Percentiles rank a stretch among this genome's conserved stretches.
Conservation (phyloP, 2,113 vertebrate genomes). For the Argyrosomus japonicus region DNA sequence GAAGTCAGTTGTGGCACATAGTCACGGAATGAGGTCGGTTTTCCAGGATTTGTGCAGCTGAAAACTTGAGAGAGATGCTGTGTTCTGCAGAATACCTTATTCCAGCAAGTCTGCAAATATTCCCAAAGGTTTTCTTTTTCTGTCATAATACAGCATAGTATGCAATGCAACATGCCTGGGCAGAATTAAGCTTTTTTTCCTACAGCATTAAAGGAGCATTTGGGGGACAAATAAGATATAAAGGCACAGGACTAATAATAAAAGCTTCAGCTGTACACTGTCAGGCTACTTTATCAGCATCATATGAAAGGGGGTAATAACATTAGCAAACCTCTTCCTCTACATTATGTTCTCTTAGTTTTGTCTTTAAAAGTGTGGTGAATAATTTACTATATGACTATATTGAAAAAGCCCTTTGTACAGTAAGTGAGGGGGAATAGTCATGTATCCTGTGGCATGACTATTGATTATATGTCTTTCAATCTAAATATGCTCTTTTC, state of each 20-base stretch:
- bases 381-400: constrained; percentile 68
- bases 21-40: constrained; percentile 46
- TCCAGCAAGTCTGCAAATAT: constrained; percentile 30
- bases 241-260: constrained; percentile 13
- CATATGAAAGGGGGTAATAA: constrained; percentile 50
- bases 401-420: constrained; percentile 44
- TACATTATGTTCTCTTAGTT: constrained; percentile 12
- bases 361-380: constrained; percentile 54
- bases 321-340: constrained; percentile 39
- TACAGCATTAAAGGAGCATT: constrained; percentile 5
- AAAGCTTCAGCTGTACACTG: constrained; percentile 15
- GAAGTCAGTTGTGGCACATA: constrained; percentile 43
- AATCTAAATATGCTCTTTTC: constrained; percentile 64
- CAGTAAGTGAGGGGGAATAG: constrained; percentile 42
- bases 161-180: constrained; percentile 9
- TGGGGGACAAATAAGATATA: constrained; percentile 12
- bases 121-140: constrained; percentile 8
- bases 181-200: neutral
- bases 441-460: constrained; percentile 40
- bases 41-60: constrained; percentile 29
- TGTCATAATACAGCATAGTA: neutral
- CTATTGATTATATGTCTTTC: constrained; percentile 76
- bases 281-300: constrained; percentile 30
- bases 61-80: neutral
- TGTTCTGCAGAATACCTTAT: constrained; percentile 20